Percentiles rank a stretch among this genome's conserved stretches.
Conservation (phyloP, 2,888 invertebrate species). For the Eupithecia exiguata region DNA sequence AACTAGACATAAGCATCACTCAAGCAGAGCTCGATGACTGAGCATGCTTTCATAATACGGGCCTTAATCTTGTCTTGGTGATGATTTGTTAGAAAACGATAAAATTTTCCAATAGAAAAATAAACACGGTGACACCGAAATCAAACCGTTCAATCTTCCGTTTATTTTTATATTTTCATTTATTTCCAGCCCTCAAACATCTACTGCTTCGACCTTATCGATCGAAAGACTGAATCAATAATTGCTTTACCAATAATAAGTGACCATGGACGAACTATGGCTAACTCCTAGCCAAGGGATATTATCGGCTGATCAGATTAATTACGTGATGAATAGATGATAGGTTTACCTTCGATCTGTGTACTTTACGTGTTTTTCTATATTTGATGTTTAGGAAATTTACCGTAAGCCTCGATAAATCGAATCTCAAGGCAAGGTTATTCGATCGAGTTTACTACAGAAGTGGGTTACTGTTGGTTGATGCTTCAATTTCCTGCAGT, state of each 20-base stretch:
- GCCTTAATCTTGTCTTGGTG: too few species aligned
- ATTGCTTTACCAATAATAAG: conserved; percentile 10
- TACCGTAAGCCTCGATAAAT: conserved; percentile 22
- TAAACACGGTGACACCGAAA: too few species aligned
- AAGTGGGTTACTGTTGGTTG: conserved; percentile 13
- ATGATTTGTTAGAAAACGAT: too few species aligned
- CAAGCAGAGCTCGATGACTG: too few species aligned
- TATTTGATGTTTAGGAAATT: conserved; percentile 25
- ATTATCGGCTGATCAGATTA: not conserved
- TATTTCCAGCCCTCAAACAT: not conserved
- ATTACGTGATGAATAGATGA: conserved; percentile 8
- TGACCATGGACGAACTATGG: not conserved
- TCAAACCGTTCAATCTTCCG: too few species aligned
- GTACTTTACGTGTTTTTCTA: conserved; percentile 13
- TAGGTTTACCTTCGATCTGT: conserved; percentile 14
- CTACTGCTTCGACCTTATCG: not conserved
- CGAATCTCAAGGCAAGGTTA: conserved; percentile 28
- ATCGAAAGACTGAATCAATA: not conserved
- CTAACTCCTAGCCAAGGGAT: conserved; percentile 3
- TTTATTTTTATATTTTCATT: not conserved
- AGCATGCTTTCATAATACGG: too few species aligned
- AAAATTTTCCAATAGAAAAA: too few species aligned
- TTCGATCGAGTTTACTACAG: conserved; percentile 15
- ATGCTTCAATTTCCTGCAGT: conserved; percentile 29
- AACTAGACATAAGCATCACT: too few species aligned